Conservation (phyloP, 2,888 invertebrate genomes). For the Atethmia centrago region DNA sequence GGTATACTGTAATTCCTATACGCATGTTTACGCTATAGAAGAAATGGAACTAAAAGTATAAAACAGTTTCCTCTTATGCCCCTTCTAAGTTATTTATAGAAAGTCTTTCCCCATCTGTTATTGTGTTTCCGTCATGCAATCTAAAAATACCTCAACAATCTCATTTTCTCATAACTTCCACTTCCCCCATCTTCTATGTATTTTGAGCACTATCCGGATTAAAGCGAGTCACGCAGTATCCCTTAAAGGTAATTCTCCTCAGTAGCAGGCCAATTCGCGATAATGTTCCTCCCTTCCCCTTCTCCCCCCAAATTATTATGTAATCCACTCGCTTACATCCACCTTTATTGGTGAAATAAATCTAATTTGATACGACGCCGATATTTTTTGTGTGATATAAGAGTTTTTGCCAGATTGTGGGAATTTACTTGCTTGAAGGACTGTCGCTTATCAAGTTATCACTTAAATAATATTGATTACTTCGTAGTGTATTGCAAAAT, state of each 20-base stretch:
- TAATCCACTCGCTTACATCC: slow-evolving; percentile 44
- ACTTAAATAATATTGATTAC: not conserved
- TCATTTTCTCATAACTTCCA: not conserved
- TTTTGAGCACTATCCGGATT: slow-evolving; percentile 16
- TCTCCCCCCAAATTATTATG: slow-evolving; percentile 42
- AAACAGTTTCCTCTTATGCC: not conserved
- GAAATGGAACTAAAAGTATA: not conserved
- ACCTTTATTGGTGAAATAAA: slow-evolving; percentile 52
- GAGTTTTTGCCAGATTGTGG: slow-evolving; percentile 5
- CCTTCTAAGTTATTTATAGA: too few species aligned
- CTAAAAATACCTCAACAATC: slow-evolving; percentile 7
- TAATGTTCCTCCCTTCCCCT: slow-evolving; percentile 17
- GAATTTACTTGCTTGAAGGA: not conserved
- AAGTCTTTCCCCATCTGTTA: not conserved
- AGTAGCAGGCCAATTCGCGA: slow-evolving; percentile 33
- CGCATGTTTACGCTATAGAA: not conserved
- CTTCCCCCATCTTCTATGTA: not conserved
- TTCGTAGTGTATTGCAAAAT: not conserved
- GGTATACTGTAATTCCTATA: not conserved
- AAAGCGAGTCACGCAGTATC: slow-evolving; percentile 37
- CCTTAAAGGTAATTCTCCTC: slow-evolving; percentile 29
- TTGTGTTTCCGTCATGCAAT: not conserved
- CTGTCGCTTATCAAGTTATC: not conserved
- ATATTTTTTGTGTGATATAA: slow-evolving; percentile 17
- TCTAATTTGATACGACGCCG: slow-evolving; percentile 37